Percentiles rank a stretch among this genome's conserved stretches.
Conservation (phyloP, 2,888 invertebrate genomes). For the Temnothorax unifasciatus region DNA sequence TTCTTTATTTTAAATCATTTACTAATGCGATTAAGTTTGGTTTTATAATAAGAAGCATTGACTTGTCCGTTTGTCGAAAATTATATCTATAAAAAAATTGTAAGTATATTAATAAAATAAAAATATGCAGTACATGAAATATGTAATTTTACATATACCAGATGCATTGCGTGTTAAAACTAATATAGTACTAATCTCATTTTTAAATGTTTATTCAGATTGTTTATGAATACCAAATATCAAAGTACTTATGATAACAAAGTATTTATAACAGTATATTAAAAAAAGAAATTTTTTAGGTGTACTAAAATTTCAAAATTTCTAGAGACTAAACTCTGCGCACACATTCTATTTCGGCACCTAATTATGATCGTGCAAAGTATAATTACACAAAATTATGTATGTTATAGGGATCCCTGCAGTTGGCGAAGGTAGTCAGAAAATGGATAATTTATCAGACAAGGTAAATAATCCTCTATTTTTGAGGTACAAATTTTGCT, state of each 20-base stretch:
- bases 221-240: neutral
- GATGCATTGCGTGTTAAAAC: neutral
- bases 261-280: slow-evolving; percentile 3
- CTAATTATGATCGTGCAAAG: neutral
- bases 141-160: slow-evolving; percentile 4
- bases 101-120: neutral
- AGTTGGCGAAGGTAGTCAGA: slow-evolving; percentile 82
- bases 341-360: neutral
- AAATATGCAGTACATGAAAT: neutral
- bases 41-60: slow-evolving; percentile 15
- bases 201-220: neutral
- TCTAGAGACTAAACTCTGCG: neutral
- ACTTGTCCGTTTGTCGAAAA: slow-evolving; percentile 1
- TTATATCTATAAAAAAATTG: slow-evolving; percentile 14
- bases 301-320: slow-evolving; percentile 14
- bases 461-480: slow-evolving; percentile 71
- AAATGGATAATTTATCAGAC: slow-evolving; percentile 81
- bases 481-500: neutral
- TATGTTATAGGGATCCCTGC: slow-evolving; percentile 80
- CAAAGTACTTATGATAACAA: neutral
- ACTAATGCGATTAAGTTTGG: neutral
- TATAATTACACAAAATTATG: slow-evolving; percentile 20
- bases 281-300: neutral
- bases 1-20: neutral
- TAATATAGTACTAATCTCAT: slow-evolving; percentile 17